These are phyloP conservation scores for Ceramica pisi DNA, from an alignment of 2,888 invertebrate species.

Conservation along the genomic window DNA sequence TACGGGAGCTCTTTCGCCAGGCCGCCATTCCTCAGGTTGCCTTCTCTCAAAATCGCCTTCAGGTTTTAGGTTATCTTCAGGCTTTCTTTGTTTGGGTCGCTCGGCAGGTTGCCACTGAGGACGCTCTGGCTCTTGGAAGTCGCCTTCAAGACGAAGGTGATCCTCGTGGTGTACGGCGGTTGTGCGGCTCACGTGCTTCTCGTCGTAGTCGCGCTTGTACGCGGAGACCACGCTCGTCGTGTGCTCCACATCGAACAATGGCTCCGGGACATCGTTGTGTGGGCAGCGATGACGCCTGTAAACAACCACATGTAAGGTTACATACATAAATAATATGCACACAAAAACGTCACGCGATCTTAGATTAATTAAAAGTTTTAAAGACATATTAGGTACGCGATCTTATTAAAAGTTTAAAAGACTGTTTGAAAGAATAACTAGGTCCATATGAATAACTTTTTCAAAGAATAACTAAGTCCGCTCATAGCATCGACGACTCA, in stretches of 20 bases:
- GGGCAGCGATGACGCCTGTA: conserved; percentile 96
- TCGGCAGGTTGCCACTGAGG: conserved; percentile 90
- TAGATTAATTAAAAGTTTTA: background rate
- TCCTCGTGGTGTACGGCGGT: conserved; percentile 92
- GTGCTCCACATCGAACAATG: conserved; percentile 91
- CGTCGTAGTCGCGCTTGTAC: conserved; percentile 92
- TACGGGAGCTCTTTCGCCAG: conserved; percentile 86
- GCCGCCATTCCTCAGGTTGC: conserved; percentile 84
- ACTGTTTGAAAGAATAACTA: no score
- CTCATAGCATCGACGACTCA: background rate
- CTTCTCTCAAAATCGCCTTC: conserved; percentile 89
- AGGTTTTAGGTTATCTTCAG: conserved; percentile 91
- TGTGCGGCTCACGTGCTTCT: conserved; percentile 92
- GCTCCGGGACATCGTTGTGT: conserved; percentile 92
- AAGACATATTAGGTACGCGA: no score
- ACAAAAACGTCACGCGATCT: background rate
- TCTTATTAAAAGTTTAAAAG: background rate
- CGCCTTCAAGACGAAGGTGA: conserved; percentile 93
- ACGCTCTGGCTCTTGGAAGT: conserved; percentile 90
- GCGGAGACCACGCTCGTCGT: conserved; percentile 91
- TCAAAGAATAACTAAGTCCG: background rate
- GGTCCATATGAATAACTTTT: no score
- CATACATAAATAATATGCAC: background rate
- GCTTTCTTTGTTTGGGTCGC: conserved; percentile 89
- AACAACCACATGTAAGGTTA: conserved; percentile 33